Percentiles rank a stretch among this genome's conserved stretches.
These are phyloP conservation scores for Brenthis hecate DNA, from an alignment of 2,888 invertebrate species.

Conservation along the genomic window DNA sequence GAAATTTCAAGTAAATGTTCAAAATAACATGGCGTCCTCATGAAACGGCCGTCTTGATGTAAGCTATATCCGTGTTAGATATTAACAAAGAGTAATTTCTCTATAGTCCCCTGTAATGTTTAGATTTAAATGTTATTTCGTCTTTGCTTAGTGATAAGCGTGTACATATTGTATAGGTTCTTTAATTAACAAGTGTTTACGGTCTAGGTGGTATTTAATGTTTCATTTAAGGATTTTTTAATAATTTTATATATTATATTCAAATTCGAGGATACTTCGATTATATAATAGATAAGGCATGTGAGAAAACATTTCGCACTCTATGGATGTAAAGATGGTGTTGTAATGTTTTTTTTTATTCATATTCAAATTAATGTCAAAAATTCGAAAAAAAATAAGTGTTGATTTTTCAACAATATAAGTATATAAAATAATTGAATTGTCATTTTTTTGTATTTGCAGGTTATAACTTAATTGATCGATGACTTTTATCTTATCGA, in stretches of 20 bases:
- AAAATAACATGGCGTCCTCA: slow-evolving; percentile 20
- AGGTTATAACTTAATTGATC: too few relatives aligned
- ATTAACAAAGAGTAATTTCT: not conserved
- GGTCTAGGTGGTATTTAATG: slow-evolving; percentile 16
- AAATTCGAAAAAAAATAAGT: not conserved
- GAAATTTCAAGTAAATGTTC: slow-evolving; percentile 15
- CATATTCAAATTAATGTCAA: not conserved
- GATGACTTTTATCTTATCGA: too few relatives aligned
- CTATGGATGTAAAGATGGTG: not conserved
- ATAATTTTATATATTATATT: slow-evolving; percentile 6
- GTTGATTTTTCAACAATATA: too few relatives aligned
- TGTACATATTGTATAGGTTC: slow-evolving; percentile 24
- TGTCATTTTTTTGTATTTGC: too few relatives aligned
- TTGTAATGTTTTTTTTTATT: not conserved
- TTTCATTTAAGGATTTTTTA: slow-evolving; percentile 1
- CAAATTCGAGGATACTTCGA: not conserved
- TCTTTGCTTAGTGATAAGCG: slow-evolving; percentile 8
- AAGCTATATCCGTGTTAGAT: slow-evolving; percentile 5
- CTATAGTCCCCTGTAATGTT: slow-evolving; percentile 1
- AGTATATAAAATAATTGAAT: too few relatives aligned
- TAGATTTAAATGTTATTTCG: not conserved
- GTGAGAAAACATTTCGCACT: not conserved
- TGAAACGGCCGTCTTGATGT: slow-evolving; percentile 22
- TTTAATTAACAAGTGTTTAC: slow-evolving; percentile 8
- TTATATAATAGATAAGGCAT: slow-evolving; percentile 1